Conservation (phyloP, 1,140 invertebrate genomes). For the Papilio polytes region DNA sequence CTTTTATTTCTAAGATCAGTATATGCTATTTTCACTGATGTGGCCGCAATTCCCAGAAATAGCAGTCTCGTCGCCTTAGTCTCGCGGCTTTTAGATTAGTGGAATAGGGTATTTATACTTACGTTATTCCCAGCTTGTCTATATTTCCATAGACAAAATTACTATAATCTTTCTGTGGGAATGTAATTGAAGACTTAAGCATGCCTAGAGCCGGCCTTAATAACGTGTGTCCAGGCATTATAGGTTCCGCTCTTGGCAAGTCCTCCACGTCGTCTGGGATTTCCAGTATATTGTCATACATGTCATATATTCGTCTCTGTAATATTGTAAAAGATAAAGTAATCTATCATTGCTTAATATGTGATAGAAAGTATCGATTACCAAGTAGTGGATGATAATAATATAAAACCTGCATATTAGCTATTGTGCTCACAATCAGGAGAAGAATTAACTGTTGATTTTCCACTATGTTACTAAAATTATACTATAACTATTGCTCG, state of each 20-base stretch:
- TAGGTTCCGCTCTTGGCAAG: slow-evolving; percentile 49
- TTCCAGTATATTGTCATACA: not conserved
- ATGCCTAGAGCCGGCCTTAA: slow-evolving; percentile 50
- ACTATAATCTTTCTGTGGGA: slow-evolving; percentile 47
- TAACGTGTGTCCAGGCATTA: slow-evolving; percentile 56
- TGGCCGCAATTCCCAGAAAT: too few species aligned
- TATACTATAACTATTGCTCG: too few species aligned
- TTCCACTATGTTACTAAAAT: too few species aligned
- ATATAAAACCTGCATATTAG: too few species aligned
- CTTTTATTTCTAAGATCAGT: too few species aligned
- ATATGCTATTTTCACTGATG: too few species aligned
- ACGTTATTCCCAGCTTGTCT: slow-evolving; percentile 67
- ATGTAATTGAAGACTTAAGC: slow-evolving; percentile 57
- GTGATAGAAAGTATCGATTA: too few species aligned
- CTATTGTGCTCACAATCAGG: too few species aligned
- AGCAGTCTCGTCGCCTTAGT: too few species aligned
- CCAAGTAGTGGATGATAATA: too few species aligned
- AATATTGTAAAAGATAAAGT: not conserved
- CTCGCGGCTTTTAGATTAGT: not conserved
- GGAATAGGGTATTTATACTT: slow-evolving; percentile 44
- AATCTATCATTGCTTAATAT: too few species aligned
- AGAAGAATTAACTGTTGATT: too few species aligned
- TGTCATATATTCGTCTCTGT: slow-evolving; percentile 35
- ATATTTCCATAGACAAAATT: slow-evolving; percentile 63
- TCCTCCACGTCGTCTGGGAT: slow-evolving; percentile 43